Conservation (phyloP, 2,888 invertebrate species). For the Oegoconia quadripuncta region DNA sequence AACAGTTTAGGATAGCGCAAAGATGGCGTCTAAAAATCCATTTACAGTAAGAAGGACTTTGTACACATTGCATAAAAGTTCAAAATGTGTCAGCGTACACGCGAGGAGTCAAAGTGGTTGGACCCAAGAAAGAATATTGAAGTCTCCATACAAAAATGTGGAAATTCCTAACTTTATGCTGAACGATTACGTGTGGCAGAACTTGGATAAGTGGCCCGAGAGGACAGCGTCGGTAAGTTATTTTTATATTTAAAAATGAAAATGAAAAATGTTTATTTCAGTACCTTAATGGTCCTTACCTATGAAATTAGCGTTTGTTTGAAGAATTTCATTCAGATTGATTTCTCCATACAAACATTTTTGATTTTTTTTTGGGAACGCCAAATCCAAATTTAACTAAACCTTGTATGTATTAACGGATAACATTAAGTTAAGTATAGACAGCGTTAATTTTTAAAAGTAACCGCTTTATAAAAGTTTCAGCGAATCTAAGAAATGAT, state of each 20-base stretch:
- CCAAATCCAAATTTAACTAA: too few species aligned
- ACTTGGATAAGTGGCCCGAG: conserved; percentile 82
- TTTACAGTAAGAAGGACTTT: conserved; percentile 38
- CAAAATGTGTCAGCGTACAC: conserved; percentile 30
- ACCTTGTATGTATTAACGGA: too few species aligned
- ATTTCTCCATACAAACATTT: too few species aligned
- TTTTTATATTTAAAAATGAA: not conserved
- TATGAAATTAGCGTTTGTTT: not conserved
- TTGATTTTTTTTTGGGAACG: too few species aligned
- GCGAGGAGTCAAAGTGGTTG: conserved; percentile 49
- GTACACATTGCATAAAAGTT: conserved; percentile 28
- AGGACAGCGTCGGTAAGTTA: conserved; percentile 80
- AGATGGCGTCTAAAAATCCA: conserved; percentile 43
- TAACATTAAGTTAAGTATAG: too few species aligned
- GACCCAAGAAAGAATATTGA: conserved; percentile 55
- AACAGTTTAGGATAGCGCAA: conserved; percentile 1
- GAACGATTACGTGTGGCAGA: conserved; percentile 81
- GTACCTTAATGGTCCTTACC: not conserved
- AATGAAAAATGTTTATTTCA: not conserved
- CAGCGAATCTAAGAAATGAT: too few species aligned
- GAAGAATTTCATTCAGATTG: too few species aligned
- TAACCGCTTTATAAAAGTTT: too few species aligned
- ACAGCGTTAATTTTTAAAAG: too few species aligned
- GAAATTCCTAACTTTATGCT: conserved; percentile 74
- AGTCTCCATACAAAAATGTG: conserved; percentile 73